Evolutionary conservation across 2,888 invertebrate species (phyloP).

Genomic region (Drosophila maculinotata): DNA sequence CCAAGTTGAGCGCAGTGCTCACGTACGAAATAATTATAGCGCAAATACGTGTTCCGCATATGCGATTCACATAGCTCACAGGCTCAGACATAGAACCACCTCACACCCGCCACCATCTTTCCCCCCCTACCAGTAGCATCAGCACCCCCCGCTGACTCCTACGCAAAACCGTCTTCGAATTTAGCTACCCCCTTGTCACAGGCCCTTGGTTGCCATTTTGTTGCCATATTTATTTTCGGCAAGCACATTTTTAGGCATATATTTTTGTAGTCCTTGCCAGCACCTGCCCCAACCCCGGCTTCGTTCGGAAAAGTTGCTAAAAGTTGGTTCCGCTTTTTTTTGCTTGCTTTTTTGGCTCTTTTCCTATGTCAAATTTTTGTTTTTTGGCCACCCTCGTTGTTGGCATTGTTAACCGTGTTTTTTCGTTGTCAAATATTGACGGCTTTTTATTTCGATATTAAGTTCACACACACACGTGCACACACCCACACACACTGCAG

Average conservation of each 20-base stretch:
- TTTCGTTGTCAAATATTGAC: slow-evolving; percentile 51
- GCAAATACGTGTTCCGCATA: slow-evolving; percentile 77
- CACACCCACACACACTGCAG: slow-evolving; percentile 3
- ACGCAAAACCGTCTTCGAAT: slow-evolving; percentile 27
- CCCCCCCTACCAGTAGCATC: not conserved
- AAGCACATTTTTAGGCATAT: slow-evolving; percentile 69
- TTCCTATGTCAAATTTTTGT: slow-evolving; percentile 38
- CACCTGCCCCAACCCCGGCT: not conserved
- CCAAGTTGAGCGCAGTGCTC: slow-evolving; percentile 60
- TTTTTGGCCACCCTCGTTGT: slow-evolving; percentile 10
- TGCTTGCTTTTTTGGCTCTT: too few species aligned
- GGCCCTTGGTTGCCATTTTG: slow-evolving; percentile 33
- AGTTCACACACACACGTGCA: slow-evolving; percentile 16
- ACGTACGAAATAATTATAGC: slow-evolving; percentile 82
- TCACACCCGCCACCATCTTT: not conserved
- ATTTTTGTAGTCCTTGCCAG: slow-evolving; percentile 27
- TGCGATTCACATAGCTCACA: slow-evolving; percentile 50
- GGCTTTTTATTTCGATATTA: slow-evolving; percentile 59
- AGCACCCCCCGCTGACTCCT: too few species aligned
- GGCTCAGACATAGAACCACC: slow-evolving; percentile 12
- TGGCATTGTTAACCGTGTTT: slow-evolving; percentile 31
- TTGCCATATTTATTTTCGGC: slow-evolving; percentile 69
- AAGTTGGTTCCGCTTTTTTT: slow-evolving; percentile 37
- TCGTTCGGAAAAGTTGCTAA: slow-evolving; percentile 32
- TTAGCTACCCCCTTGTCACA: slow-evolving; percentile 1